phyloP scores from a whole-genome alignment of 2,888 invertebrate genomes.

The Patella caerulea region DNA sequence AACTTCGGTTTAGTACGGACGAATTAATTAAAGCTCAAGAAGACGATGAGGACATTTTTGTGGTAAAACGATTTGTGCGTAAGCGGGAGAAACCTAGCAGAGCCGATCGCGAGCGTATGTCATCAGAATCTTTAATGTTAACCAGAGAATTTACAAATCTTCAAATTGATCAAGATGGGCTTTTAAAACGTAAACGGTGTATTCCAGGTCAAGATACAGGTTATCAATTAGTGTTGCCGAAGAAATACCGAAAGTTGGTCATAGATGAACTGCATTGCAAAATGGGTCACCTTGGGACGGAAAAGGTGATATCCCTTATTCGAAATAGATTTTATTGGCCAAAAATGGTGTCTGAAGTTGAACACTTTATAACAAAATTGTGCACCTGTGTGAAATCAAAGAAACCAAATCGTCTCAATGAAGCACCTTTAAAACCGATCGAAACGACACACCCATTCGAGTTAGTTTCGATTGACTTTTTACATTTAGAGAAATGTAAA shows the following conservation, averaged over 20 bases:
- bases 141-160: not conserved
- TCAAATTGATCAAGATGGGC: conserved; percentile 13
- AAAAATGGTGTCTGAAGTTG: not conserved
- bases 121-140: not conserved
- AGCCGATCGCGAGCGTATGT: not conserved
- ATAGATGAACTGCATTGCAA: conserved; percentile 15
- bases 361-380: not conserved
- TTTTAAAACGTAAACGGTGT: not conserved
- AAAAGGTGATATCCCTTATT: not conserved
- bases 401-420: too few relatives aligned
- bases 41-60: not conserved
- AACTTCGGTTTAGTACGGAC: not conserved
- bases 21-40: not conserved
- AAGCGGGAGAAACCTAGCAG: too few relatives aligned
- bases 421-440: too few relatives aligned
- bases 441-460: conserved; percentile 13
- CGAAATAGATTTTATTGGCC: not conserved
- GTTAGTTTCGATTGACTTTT: conserved; percentile 23
- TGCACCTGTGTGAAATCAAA: too few relatives aligned
- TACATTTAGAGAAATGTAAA: conserved; percentile 20
- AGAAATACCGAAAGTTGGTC: not conserved
- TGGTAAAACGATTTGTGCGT: not conserved
- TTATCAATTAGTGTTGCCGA: conserved; percentile 16
- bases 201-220: not conserved
- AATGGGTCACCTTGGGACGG: conserved; percentile 14